phyloP scores from a whole-genome alignment of 2,797 vertebrate species.

The Halcyon smyrnensis region DNA sequence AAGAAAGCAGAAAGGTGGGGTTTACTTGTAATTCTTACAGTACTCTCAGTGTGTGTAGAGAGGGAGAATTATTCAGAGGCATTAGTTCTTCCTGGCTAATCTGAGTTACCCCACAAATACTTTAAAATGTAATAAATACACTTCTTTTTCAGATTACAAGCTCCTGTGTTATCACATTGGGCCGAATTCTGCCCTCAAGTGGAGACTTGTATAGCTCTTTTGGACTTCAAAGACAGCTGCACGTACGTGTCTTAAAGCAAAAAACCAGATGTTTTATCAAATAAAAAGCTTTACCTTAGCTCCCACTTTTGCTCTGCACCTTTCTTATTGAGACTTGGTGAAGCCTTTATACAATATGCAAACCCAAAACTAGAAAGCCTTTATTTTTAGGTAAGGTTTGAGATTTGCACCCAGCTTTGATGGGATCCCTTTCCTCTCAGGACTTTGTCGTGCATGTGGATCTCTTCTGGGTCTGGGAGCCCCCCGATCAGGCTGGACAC shows the following conservation, averaged over 20 bases:
- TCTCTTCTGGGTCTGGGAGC: not conserved
- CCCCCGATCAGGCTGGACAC: not conserved
- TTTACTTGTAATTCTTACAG: not conserved
- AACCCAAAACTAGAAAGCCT: not conserved
- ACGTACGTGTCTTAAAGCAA: slow-evolving; percentile 37
- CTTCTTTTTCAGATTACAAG: slow-evolving; percentile 14
- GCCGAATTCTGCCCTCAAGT: slow-evolving; percentile 71
- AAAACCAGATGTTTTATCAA: slow-evolving; percentile 28
- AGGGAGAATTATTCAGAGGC: slow-evolving; percentile 2
- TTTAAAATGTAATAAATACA: slow-evolving; percentile 22
- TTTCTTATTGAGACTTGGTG: not conserved
- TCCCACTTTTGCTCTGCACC: not conserved
- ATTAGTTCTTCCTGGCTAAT: slow-evolving; percentile 26
- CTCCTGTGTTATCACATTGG: slow-evolving; percentile 52
- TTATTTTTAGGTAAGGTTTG: not conserved
- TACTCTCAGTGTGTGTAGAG: not conserved
- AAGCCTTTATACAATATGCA: not conserved
- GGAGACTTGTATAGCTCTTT: not conserved
- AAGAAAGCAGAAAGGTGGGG: slow-evolving; percentile 8
- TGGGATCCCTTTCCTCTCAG: not conserved
- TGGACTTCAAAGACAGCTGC: slow-evolving; percentile 59
- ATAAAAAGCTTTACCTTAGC: slow-evolving; percentile 5
- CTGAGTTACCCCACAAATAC: slow-evolving; percentile 29
- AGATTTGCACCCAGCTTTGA: not conserved
- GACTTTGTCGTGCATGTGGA: accelerated